Conservation (phyloP, 2,113 vertebrate genomes). For the Tetrao urogallus region DNA sequence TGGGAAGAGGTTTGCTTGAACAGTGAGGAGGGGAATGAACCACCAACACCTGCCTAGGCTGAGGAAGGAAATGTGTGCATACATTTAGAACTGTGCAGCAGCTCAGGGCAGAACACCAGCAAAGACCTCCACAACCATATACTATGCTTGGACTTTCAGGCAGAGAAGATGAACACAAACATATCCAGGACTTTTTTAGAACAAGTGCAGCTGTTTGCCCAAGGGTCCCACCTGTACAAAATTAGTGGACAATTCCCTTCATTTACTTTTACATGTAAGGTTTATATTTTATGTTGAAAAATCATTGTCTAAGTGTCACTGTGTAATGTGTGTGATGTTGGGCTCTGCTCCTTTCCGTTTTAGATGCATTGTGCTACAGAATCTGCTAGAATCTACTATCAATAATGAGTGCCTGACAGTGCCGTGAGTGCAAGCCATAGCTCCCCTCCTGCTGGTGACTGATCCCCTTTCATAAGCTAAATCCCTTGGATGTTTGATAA, state of each 20-base stretch:
- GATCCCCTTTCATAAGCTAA: not conserved
- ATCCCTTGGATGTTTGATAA: not conserved
- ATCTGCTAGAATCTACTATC: not conserved
- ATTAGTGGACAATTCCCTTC: not conserved
- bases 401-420: not conserved
- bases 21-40: not conserved
- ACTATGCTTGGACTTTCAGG: not conserved
- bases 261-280: not conserved
- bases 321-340: not conserved
- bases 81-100: not conserved
- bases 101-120: not conserved
- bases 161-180: not conserved
- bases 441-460: not conserved
- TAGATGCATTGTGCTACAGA: not conserved
- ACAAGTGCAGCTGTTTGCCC: not conserved
- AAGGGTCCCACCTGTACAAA: not conserved
- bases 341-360: not conserved
- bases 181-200: not conserved
- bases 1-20: not conserved
- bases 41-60: not conserved
- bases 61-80: not conserved
- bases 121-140: not conserved
- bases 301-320: not conserved
- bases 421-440: not conserved
- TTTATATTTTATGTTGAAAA: constrained; percentile 2